These are phyloP conservation scores for Papilio dardanus DNA, from an alignment of 1,140 invertebrate genomes.

Conservation along the genomic window DNA sequence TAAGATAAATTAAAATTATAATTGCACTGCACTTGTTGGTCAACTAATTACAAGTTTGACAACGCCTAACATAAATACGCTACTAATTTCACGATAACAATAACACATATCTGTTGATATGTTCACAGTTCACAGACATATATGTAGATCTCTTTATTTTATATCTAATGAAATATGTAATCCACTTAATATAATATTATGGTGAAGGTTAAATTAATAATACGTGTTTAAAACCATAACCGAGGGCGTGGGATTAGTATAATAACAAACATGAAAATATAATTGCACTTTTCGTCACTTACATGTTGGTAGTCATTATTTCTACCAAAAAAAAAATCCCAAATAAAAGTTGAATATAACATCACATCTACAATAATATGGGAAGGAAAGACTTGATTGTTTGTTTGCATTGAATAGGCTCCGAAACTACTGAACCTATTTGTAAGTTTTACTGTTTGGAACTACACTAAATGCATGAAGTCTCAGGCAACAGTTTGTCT, in stretches of 20 bases:
- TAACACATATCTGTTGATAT: not conserved
- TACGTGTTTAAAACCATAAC: slow-evolving; percentile 7
- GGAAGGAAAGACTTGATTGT: too few relatives aligned
- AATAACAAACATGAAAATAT: not conserved
- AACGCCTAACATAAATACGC: slow-evolving; percentile 1
- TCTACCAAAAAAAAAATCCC: not conserved
- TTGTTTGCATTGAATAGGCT: too few relatives aligned
- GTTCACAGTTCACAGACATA: too few relatives aligned
- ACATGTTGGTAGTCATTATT: not conserved
- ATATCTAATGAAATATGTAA: not conserved
- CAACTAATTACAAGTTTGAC: not conserved
- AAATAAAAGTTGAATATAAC: too few relatives aligned
- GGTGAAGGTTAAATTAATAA: slow-evolving; percentile 15
- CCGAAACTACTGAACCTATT: too few relatives aligned
- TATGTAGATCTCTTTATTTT: not conserved
- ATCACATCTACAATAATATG: too few relatives aligned
- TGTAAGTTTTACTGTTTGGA: too few relatives aligned
- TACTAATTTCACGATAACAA: not conserved
- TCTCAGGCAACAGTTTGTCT: too few relatives aligned
- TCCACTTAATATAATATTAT: slow-evolving; percentile 7
- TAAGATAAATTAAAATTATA: slow-evolving; percentile 37
- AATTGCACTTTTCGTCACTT: not conserved
- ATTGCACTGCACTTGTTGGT: slow-evolving; percentile 13
- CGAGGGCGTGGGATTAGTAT: not conserved
- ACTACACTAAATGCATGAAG: too few relatives aligned